A percentile compares a stretch with the other conserved stretches of the same genome.
Conservation (phyloP, 2,797 vertebrate species). For the Sarcoramphus papa region DNA sequence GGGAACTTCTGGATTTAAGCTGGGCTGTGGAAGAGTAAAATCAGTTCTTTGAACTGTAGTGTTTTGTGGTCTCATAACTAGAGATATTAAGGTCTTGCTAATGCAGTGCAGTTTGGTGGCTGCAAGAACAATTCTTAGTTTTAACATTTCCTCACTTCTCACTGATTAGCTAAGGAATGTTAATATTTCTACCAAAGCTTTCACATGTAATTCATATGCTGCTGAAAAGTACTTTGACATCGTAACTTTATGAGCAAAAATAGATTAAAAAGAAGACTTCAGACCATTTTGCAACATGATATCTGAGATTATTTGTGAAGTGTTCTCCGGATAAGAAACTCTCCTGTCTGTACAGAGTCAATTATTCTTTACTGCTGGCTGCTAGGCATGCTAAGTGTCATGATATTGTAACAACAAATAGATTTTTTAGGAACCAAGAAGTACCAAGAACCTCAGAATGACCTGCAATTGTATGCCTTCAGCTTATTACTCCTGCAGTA, state of each 20-base stretch:
- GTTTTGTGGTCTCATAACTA: neutral
- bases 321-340: neutral
- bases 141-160: neutral
- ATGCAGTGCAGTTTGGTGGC: neutral
- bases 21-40: neutral
- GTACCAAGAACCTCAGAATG: neutral
- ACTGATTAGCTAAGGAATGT: neutral
- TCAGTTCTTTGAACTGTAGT: neutral
- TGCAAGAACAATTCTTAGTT: neutral
- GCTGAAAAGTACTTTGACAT: neutral
- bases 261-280: neutral
- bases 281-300: neutral
- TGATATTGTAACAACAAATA: neutral
- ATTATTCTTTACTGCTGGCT: neutral
- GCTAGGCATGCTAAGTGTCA: accelerated
- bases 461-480: neutral
- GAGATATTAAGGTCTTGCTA: neutral
- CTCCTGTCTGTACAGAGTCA: neutral
- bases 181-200: neutral
- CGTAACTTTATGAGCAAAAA: neutral
- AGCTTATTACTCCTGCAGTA: neutral
- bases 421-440: neutral
- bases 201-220: neutral
- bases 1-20: neutral
- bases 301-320: neutral